Conservation (phyloP, 2,113 vertebrate genomes). For the Phalacrocorax brasilianus region DNA sequence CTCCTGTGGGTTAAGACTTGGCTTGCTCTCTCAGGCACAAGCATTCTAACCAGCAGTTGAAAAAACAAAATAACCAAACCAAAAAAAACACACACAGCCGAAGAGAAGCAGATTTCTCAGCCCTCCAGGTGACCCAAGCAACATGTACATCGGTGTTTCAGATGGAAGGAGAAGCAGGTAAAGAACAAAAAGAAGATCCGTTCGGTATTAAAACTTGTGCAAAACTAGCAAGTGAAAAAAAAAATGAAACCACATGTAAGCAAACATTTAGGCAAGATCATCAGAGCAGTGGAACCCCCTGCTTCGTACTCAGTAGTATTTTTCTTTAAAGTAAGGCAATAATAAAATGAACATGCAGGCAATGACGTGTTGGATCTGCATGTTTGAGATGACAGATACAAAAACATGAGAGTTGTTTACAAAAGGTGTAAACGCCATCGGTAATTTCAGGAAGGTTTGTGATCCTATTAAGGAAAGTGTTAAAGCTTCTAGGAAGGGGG, state of each 20-base stretch:
- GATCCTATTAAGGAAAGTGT: slow-evolving; percentile 68
- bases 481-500: slow-evolving; percentile 76
- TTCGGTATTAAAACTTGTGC: slow-evolving; percentile 63
- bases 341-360: slow-evolving; percentile 76
- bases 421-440: slow-evolving; percentile 66
- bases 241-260: slow-evolving; percentile 73
- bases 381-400: slow-evolving; percentile 73
- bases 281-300: slow-evolving; percentile 69
- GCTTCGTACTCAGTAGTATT: slow-evolving; percentile 81
- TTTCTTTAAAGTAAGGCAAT: slow-evolving; percentile 86
- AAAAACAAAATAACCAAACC: neutral
- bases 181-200: neutral
- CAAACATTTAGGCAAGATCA: slow-evolving; percentile 67
- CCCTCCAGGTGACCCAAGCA: slow-evolving; percentile 61
- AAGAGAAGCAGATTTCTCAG: slow-evolving; percentile 54
- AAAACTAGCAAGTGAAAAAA: slow-evolving; percentile 65
- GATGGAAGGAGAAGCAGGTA: slow-evolving; percentile 22
- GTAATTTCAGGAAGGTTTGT: slow-evolving; percentile 58
- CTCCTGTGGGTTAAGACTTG: slow-evolving; percentile 37
- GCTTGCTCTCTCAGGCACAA: slow-evolving; percentile 23
- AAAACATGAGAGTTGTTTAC: slow-evolving; percentile 62
- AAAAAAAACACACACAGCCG: neutral
- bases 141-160: slow-evolving; percentile 48
- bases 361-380: slow-evolving; percentile 77
- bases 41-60: slow-evolving; percentile 31